phyloP scores from a whole-genome alignment of 2,113 vertebrate genomes.

The Gorsachius goisagi region DNA sequence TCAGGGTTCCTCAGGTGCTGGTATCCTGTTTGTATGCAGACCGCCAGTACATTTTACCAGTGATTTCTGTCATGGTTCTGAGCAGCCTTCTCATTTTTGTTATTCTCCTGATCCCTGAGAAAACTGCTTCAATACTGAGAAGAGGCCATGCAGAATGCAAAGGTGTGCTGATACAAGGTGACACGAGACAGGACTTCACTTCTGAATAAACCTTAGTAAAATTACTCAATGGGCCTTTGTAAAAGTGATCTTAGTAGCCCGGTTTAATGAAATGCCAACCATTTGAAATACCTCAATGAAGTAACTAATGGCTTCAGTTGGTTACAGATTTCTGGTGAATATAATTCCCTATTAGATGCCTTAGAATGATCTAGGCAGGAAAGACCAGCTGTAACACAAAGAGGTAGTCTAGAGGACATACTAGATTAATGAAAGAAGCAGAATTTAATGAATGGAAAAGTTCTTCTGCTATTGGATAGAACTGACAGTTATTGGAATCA shows the following conservation, averaged over 20 bases:
- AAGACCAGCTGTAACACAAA: background rate
- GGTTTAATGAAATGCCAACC: background rate
- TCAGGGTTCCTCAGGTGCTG: background rate
- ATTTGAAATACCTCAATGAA: background rate
- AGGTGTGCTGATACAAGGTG: background rate
- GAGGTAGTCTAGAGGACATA: background rate
- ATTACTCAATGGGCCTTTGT: background rate
- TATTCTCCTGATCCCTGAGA: background rate
- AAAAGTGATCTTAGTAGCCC: background rate
- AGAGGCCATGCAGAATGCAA: no score
- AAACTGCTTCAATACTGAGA: background rate
- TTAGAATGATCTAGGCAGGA: background rate
- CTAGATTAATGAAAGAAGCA: conserved; percentile 43
- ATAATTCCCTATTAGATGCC: background rate
- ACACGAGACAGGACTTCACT: background rate
- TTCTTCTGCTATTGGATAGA: conserved; percentile 9
- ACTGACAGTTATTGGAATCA: conserved; percentile 21
- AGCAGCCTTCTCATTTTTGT: background rate
- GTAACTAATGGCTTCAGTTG: background rate
- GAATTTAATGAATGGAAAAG: conserved; percentile 16
- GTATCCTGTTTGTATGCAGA: background rate
- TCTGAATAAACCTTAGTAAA: background rate
- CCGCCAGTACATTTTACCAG: background rate
- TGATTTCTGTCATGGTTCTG: background rate
- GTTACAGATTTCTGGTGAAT: background rate